phyloP scores from a whole-genome alignment of 2,797 vertebrate genomes.

The Adelosebastes latens region DNA sequence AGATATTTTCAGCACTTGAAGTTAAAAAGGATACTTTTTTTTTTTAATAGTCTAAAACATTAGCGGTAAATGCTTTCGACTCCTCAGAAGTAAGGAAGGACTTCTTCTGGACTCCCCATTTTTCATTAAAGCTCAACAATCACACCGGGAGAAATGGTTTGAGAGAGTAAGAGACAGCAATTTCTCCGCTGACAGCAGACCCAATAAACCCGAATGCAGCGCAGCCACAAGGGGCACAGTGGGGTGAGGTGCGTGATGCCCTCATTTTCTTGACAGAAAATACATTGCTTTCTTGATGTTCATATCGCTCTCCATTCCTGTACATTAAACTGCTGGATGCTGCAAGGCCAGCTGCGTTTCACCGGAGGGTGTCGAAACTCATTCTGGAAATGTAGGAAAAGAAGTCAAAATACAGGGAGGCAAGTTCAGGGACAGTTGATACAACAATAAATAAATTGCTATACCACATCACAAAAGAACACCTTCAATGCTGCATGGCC shows the following conservation, averaged over 20 bases:
- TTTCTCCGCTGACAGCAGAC: constrained; percentile 35
- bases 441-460: neutral
- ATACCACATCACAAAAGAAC: neutral
- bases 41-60: neutral
- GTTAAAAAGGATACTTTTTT: neutral
- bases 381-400: constrained; percentile 3
- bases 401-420: neutral
- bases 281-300: constrained; percentile 23
- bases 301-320: constrained; percentile 4
- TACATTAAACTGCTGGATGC: constrained; percentile 17
- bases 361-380: neutral
- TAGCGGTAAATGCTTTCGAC: neutral
- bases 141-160: neutral
- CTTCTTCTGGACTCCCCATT: constrained; percentile 1
- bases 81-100: neutral
- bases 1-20: neutral
- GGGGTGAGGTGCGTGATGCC: constrained; percentile 7
- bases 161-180: constrained; percentile 12
- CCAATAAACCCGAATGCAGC: constrained; percentile 38
- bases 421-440: neutral
- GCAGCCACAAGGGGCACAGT: constrained; percentile 18
- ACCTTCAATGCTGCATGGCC: neutral
- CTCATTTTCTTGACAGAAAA: constrained; percentile 42
- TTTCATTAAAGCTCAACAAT: constrained; percentile 31
- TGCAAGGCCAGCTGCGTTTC: neutral